A percentile compares a stretch with the other conserved stretches of the same genome.
Evolutionary conservation across 2,797 vertebrate species (phyloP).

Genomic region (Novumbra hubbsi): DNA sequence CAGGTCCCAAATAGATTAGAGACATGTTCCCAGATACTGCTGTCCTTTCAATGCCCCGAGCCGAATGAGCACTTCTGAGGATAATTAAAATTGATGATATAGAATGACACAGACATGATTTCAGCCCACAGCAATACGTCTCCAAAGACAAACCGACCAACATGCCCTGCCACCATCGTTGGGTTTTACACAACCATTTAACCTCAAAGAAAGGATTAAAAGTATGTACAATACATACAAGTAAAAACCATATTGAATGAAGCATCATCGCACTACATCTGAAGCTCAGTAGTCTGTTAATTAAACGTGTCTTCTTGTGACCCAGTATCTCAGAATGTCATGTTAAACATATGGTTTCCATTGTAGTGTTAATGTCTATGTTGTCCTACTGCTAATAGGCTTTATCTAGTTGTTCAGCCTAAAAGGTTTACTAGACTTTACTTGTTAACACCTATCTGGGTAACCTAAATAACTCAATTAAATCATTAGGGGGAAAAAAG

Average conservation of each 20-base stretch:
- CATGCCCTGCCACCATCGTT: conserved; percentile 55
- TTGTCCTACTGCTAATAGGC: neutral
- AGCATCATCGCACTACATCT: conserved; percentile 40
- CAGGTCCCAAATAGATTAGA: conserved; percentile 69
- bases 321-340: conserved; percentile 17
- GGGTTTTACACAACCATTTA: conserved; percentile 66
- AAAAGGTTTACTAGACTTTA: neutral
- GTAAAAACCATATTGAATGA: conserved; percentile 53
- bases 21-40: conserved; percentile 55
- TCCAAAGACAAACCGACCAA: conserved; percentile 61
- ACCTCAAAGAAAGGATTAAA: conserved; percentile 58
- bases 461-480: conserved; percentile 3
- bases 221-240: conserved; percentile 60
- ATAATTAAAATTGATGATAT: conserved; percentile 78
- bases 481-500: neutral
- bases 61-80: conserved; percentile 66
- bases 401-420: neutral
- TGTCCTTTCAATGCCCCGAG: conserved; percentile 57
- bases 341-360: conserved; percentile 32
- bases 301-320: conserved; percentile 25
- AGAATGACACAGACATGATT: conserved; percentile 72
- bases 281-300: conserved; percentile 33
- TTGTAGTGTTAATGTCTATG: conserved; percentile 19
- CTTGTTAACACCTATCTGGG: neutral
- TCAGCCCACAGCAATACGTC: conserved; percentile 64